phyloP scores from a whole-genome alignment of 2,888 invertebrate genomes.

The Lepidochitona cinerea region DNA sequence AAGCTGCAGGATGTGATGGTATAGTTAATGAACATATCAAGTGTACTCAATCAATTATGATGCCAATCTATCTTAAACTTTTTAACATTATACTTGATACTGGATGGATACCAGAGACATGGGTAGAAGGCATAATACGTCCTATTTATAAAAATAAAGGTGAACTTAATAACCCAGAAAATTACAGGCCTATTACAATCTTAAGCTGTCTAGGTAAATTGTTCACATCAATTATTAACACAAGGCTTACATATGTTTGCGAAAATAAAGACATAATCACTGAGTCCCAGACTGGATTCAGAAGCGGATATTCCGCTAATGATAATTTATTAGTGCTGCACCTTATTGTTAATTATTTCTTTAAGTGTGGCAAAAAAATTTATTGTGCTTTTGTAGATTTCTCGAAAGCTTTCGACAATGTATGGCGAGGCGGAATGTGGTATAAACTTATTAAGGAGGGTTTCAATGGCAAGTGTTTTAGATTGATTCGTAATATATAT shows the following conservation, averaged over 20 bases:
- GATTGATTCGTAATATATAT: background rate
- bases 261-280: background rate
- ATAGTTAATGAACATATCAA: background rate
- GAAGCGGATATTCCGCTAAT: background rate
- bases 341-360: background rate
- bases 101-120: background rate
- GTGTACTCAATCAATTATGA: background rate
- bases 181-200: background rate
- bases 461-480: background rate
- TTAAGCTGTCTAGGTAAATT: background rate
- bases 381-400: background rate
- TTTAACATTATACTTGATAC: background rate
- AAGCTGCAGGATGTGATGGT: background rate
- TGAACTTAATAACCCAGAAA: background rate
- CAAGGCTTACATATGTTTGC: background rate
- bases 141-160: background rate
- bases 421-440: conserved; percentile 2
- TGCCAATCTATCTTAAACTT: background rate
- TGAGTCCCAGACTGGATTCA: background rate
- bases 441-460: background rate
- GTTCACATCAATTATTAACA: background rate
- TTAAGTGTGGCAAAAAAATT: background rate
- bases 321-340: background rate
- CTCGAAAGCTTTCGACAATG: conserved; percentile 1
- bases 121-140: background rate